These are phyloP conservation scores for Lepas anatifera DNA, from an alignment of 2,888 invertebrate species.

Conservation along the genomic window DNA sequence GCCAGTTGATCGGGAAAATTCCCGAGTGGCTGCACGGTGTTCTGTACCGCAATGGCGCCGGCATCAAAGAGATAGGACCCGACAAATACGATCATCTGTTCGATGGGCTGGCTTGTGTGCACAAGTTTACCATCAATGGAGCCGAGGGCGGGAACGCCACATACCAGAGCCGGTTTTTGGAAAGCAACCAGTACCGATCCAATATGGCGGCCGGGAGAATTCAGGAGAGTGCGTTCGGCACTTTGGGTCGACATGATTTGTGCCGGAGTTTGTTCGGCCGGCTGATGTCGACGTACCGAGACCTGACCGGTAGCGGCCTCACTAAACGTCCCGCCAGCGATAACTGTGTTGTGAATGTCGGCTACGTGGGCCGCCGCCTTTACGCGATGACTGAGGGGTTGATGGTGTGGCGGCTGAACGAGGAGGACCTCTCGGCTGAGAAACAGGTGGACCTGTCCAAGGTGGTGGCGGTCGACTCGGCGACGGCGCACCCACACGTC, in stretches of 20 bases:
- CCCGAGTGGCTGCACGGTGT: conserved; percentile 18
- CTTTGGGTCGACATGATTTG: conserved; percentile 33
- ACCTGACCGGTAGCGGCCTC: not conserved
- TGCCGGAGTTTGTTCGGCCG: conserved; percentile 33
- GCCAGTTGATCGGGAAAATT: conserved; percentile 16
- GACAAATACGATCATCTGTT: conserved; percentile 19
- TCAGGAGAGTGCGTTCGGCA: conserved; percentile 32
- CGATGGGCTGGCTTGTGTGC: conserved; percentile 18
- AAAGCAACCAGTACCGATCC: conserved; percentile 31
- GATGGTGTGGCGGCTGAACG: conserved; percentile 35
- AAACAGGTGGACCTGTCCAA: conserved; percentile 24
- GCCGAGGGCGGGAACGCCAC: conserved; percentile 15
- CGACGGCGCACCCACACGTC: conserved; percentile 74
- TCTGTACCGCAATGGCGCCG: conserved; percentile 18
- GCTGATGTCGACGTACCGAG: conserved; percentile 25
- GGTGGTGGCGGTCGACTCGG: conserved; percentile 17
- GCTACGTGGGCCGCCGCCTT: conserved; percentile 35
- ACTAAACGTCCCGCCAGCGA: too few species aligned
- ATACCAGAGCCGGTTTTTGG: conserved; percentile 29
- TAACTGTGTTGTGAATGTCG: conserved; percentile 38
- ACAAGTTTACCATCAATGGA: conserved; percentile 18
- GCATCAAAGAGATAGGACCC: conserved; percentile 14
- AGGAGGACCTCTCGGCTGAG: conserved; percentile 35
- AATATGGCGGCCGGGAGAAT: conserved; percentile 33
- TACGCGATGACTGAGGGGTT: conserved; percentile 40